A percentile compares a stretch with the other conserved stretches of the same genome.
phyloP scores from a whole-genome alignment of 2,113 vertebrate genomes.

The Lepus europaeus region DNA sequence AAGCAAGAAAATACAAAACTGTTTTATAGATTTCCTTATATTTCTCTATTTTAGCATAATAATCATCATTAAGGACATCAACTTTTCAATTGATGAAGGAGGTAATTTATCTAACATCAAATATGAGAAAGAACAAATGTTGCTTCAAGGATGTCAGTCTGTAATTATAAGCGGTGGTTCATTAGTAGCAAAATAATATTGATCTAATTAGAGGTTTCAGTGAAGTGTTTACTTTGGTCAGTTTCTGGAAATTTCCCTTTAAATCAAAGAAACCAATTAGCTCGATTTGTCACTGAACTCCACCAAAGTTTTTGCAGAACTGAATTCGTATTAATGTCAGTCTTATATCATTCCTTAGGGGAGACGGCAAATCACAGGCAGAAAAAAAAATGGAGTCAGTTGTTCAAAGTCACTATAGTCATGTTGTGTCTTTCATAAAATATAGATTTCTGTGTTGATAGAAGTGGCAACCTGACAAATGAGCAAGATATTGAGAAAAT shows the following conservation, averaged over 20 bases:
- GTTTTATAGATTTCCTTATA: slow-evolving; percentile 67
- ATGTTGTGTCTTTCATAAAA: neutral
- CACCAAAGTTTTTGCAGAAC: neutral
- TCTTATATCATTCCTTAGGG: neutral
- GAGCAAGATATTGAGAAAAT: slow-evolving; percentile 35
- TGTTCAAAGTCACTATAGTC: slow-evolving; percentile 27
- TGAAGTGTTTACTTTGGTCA: slow-evolving; percentile 53
- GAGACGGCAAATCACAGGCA: slow-evolving; percentile 5
- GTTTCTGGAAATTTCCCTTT: slow-evolving; percentile 57
- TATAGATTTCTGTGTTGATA: neutral
- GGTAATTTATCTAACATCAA: slow-evolving; percentile 31
- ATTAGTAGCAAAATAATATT: slow-evolving; percentile 25
- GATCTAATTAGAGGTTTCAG: slow-evolving; percentile 29
- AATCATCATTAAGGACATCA: slow-evolving; percentile 44
- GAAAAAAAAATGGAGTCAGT: neutral
- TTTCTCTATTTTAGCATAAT: slow-evolving; percentile 65
- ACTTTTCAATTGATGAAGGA: slow-evolving; percentile 55
- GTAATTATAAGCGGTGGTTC: neutral
- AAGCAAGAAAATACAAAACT: slow-evolving; percentile 54
- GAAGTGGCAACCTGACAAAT: slow-evolving; percentile 12
- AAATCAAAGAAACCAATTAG: slow-evolving; percentile 52
- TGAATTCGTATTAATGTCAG: slow-evolving; percentile 32
- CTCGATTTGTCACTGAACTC: slow-evolving; percentile 5
- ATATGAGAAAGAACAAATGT: slow-evolving; percentile 11
- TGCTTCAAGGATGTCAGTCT: neutral